A percentile compares a stretch with the other conserved stretches of the same genome.
These are phyloP conservation scores for Planiliza haematocheilus DNA, from an alignment of 2,113 vertebrate genomes.

Conservation along the genomic window DNA sequence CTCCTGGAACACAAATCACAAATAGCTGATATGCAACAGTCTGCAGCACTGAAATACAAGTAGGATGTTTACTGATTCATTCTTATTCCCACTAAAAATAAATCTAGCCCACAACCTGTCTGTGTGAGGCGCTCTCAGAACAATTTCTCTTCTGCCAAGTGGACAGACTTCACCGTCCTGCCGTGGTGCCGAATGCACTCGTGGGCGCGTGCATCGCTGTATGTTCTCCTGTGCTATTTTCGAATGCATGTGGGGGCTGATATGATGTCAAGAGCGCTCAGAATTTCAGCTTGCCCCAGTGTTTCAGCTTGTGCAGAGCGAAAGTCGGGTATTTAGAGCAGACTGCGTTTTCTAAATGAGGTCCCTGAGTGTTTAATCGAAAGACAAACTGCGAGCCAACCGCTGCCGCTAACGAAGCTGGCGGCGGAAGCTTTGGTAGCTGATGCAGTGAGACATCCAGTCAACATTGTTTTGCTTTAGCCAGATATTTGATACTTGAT, in stretches of 20 bases:
- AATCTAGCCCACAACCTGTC: not conserved
- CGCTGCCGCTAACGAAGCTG: constrained; percentile 37
- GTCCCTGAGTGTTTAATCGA: constrained; percentile 65
- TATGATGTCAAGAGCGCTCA: constrained; percentile 41
- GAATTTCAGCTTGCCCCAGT: constrained; percentile 38
- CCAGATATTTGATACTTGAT: not conserved
- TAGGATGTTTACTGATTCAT: not conserved
- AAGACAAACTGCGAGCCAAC: constrained; percentile 34
- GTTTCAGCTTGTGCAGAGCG: constrained; percentile 33
- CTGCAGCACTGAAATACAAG: too few relatives aligned
- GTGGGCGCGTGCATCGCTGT: constrained; percentile 47
- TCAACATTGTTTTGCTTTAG: constrained; percentile 2
- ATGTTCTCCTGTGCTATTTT: constrained; percentile 63
- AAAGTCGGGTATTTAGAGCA: constrained; percentile 52
- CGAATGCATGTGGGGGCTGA: constrained; percentile 53
- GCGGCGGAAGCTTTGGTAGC: constrained; percentile 9
- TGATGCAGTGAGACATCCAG: not conserved
- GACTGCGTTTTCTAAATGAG: constrained; percentile 35
- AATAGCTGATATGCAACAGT: too few relatives aligned
- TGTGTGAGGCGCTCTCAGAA: not conserved
- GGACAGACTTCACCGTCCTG: constrained; percentile 21
- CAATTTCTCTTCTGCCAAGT: constrained; percentile 5
- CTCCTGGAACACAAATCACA: not conserved
- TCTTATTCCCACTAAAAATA: not conserved
- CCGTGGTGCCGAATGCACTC: constrained; percentile 16